Percentiles rank a stretch among this genome's conserved stretches.
These are phyloP conservation scores for Neria commutata DNA, from an alignment of 2,888 invertebrate genomes.

Conservation along the genomic window DNA sequence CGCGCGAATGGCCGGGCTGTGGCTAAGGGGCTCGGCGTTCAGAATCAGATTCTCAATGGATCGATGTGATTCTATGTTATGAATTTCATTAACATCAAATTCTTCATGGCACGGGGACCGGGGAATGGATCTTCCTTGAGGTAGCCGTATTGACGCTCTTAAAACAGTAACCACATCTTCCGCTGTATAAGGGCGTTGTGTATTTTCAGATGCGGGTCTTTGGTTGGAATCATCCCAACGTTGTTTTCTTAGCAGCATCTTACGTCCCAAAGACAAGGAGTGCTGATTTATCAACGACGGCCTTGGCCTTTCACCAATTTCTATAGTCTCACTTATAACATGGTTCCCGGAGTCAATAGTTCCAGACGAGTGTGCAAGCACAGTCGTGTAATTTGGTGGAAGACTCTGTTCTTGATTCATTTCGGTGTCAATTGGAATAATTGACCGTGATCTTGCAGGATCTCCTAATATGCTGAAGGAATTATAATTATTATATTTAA, in stretches of 20 bases:
- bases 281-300: constrained; percentile 38
- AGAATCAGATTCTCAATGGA: constrained; percentile 57
- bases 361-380: constrained; percentile 40
- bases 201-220: constrained; percentile 21
- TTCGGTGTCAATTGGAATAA: constrained; percentile 41
- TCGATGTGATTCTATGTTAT: constrained; percentile 28
- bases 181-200: constrained; percentile 49
- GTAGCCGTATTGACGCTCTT: constrained; percentile 49
- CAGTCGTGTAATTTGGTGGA: constrained; percentile 54
- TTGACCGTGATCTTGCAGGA: constrained; percentile 39
- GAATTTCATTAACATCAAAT: too few species aligned
- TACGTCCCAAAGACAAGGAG: constrained; percentile 48
- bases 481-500: too few species aligned
- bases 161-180: constrained; percentile 57
- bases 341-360: constrained; percentile 5
- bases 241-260: constrained; percentile 33
- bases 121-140: constrained; percentile 27
- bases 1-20: constrained; percentile 47
- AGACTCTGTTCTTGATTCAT: constrained; percentile 37
- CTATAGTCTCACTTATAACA: constrained; percentile 45
- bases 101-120: constrained; percentile 37
- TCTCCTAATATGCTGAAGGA: constrained; percentile 44
- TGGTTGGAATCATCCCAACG: constrained; percentile 7
- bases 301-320: constrained; percentile 41
- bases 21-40: constrained; percentile 55